These are phyloP conservation scores for Thunnus maccoyii DNA, from an alignment of 2,113 vertebrate genomes.

Conservation along the genomic window DNA sequence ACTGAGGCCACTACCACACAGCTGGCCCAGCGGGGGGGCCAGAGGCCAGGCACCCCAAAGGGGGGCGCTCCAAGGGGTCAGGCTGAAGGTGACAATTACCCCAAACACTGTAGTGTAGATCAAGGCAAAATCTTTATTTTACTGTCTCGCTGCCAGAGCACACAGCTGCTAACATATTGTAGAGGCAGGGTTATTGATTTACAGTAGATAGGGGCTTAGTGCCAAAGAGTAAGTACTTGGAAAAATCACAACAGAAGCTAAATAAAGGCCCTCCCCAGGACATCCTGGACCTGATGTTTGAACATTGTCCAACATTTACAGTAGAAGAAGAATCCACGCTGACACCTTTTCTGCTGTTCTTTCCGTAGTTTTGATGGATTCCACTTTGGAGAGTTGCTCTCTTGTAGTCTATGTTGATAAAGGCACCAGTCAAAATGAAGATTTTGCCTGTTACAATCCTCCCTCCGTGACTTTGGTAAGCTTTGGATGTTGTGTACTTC, in stretches of 20 bases:
- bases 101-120: conserved; percentile 84
- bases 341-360: not conserved
- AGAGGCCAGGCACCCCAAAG: conserved; percentile 73
- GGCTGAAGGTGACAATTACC: conserved; percentile 88
- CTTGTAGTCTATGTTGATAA: conserved; percentile 28
- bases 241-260: conserved; percentile 20
- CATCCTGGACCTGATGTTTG: not conserved
- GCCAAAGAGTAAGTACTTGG: conserved; percentile 9
- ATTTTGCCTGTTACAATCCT: conserved; percentile 83
- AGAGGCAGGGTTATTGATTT: conserved; percentile 15
- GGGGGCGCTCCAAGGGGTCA: conserved; percentile 83
- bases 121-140: conserved; percentile 88
- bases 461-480: conserved; percentile 85
- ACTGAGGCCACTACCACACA: conserved; percentile 77
- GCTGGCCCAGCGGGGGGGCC: conserved; percentile 77
- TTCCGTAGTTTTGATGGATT: conserved; percentile 5
- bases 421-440: conserved; percentile 80
- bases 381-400: conserved; percentile 17
- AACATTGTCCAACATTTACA: conserved; percentile 17
- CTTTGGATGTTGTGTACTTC: conserved; percentile 86
- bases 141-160: conserved; percentile 41
- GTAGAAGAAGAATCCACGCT: conserved; percentile 25
- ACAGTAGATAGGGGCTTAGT: not conserved
- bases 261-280: not conserved
- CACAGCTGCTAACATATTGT: not conserved